Conservation (phyloP, 2,113 vertebrate species). For the Scortum barcoo region DNA sequence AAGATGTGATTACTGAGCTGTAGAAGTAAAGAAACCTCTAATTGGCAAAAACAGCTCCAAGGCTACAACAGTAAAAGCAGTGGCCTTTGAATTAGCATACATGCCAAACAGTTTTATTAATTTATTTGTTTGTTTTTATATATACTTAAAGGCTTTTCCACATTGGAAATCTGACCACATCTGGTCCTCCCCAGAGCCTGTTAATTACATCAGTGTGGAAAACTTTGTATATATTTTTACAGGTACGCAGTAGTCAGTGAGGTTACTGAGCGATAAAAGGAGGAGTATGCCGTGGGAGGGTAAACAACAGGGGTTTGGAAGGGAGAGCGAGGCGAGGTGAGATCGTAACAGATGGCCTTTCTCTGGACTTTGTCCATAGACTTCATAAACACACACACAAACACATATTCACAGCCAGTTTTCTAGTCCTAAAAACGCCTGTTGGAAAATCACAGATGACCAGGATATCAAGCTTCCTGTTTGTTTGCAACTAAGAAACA, state of each 20-base stretch:
- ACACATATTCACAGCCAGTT: conserved; percentile 36
- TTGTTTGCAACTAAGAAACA: conserved; percentile 34
- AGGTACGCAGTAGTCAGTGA: conserved; percentile 1
- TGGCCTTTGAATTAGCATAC: neutral
- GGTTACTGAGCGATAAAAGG: conserved; percentile 16
- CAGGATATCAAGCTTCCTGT: conserved; percentile 42
- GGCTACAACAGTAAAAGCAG: neutral
- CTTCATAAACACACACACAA: conserved; percentile 34
- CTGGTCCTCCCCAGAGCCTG: neutral
- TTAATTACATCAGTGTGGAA: neutral
- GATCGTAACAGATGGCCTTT: conserved; percentile 76
- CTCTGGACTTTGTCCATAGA: conserved; percentile 64
- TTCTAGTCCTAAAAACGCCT: conserved; percentile 1
- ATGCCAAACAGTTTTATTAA: neutral
- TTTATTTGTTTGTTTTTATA: too few species aligned
- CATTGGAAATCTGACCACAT: neutral
- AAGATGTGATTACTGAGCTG: neutral
- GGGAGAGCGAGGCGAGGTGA: conserved; percentile 42
- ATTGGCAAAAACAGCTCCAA: neutral
- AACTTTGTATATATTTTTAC: neutral
- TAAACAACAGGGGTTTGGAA: conserved; percentile 58
- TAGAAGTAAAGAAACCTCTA: neutral
- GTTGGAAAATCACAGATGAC: conserved; percentile 36
- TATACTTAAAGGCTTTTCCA: too few species aligned
- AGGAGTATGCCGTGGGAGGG: conserved; percentile 12